phyloP scores from a whole-genome alignment of 2,113 vertebrate genomes.

The Ctenomys sociabilis region DNA sequence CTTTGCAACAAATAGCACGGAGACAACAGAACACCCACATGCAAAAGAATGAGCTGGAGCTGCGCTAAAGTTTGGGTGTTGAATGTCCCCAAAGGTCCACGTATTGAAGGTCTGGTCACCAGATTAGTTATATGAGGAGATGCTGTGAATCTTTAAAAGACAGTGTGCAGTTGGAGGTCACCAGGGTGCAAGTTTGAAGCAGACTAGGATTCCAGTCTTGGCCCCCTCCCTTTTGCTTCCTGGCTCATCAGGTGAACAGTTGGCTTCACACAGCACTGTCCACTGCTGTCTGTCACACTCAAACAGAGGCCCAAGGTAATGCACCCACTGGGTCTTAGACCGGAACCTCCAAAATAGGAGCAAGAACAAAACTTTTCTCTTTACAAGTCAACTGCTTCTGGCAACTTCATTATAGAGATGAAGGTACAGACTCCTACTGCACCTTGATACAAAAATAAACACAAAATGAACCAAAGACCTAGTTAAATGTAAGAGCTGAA shows the following conservation, averaged over 20 bases:
- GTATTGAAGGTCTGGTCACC: background rate
- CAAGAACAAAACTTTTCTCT: background rate
- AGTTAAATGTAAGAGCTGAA: background rate
- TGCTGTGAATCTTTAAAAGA: background rate
- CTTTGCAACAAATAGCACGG: background rate
- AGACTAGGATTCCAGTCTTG: background rate
- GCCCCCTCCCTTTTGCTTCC: background rate
- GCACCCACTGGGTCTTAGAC: background rate
- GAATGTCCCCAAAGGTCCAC: background rate
- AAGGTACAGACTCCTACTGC: background rate
- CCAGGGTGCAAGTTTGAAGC: background rate
- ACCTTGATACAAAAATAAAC: conserved; percentile 14
- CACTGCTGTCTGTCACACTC: too few species aligned
- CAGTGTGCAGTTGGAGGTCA: background rate
- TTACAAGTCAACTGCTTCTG: background rate
- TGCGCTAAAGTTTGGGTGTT: background rate
- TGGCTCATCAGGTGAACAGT: background rate
- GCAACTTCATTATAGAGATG: background rate
- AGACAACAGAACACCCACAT: background rate
- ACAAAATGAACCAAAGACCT: conserved; percentile 34
- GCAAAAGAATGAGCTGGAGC: background rate
- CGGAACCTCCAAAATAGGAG: background rate
- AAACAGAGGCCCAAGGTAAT: background rate
- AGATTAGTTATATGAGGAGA: background rate
- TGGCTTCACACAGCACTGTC: background rate